These are phyloP conservation scores for Jaculus jaculus DNA, from an alignment of 2,113 vertebrate genomes.

Conservation along the genomic window DNA sequence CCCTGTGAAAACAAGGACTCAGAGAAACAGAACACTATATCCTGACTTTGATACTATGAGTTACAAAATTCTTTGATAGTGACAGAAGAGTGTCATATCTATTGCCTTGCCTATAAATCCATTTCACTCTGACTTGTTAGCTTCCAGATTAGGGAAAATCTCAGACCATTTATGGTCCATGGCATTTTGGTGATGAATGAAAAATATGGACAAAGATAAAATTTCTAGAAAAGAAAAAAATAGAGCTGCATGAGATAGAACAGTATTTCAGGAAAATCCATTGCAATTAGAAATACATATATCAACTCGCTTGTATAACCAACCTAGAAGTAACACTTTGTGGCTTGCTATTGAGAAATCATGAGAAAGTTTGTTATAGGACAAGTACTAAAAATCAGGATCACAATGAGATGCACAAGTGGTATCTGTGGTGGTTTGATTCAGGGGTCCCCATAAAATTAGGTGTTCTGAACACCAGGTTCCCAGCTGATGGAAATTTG, in stretches of 20 bases:
- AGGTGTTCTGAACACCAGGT: too few relatives aligned
- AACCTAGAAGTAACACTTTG: neutral
- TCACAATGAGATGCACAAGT: neutral
- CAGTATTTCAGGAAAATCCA: neutral
- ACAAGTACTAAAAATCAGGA: neutral
- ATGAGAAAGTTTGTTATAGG: neutral
- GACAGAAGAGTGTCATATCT: neutral
- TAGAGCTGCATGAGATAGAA: neutral
- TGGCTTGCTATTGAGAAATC: neutral
- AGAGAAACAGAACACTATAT: neutral
- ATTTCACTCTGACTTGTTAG: neutral
- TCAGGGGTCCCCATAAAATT: too few relatives aligned
- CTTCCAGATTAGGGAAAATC: neutral
- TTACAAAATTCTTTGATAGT: neutral
- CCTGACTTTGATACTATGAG: neutral
- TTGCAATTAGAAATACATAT: neutral
- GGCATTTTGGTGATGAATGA: neutral
- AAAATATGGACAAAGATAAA: neutral
- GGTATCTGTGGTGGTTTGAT: too few relatives aligned
- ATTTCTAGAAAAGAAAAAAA: conserved; percentile 1
- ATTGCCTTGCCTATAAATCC: neutral
- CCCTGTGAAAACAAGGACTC: neutral
- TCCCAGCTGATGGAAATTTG: too few relatives aligned
- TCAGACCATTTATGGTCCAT: neutral
- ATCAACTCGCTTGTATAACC: neutral